Conservation (phyloP, 2,888 invertebrate genomes). For the Sesia apiformis region DNA sequence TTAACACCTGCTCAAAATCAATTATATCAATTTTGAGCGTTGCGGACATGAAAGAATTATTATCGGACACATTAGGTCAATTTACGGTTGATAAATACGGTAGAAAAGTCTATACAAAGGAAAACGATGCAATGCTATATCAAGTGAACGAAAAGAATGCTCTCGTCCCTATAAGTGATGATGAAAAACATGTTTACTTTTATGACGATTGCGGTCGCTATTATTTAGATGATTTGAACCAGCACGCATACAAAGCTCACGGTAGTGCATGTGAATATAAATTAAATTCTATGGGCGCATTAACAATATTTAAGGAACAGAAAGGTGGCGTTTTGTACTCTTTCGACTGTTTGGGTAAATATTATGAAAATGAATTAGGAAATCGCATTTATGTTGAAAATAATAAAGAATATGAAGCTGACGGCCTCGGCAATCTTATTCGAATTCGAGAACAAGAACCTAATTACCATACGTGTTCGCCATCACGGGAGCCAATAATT, state of each 20-base stretch:
- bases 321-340: slow-evolving; percentile 17
- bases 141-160: slow-evolving; percentile 22
- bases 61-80: slow-evolving; percentile 19
- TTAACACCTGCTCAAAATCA: slow-evolving; percentile 11
- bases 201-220: slow-evolving; percentile 31
- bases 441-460: slow-evolving; percentile 7
- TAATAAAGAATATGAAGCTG: slow-evolving; percentile 16
- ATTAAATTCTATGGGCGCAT: slow-evolving; percentile 12
- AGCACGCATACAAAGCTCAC: slow-evolving; percentile 21
- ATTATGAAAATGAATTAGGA: slow-evolving; percentile 16
- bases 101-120: slow-evolving; percentile 22
- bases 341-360: slow-evolving; percentile 26
- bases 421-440: slow-evolving; percentile 24
- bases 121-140: slow-evolving; percentile 13
- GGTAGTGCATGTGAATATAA: slow-evolving; percentile 22
- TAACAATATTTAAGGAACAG: slow-evolving; percentile 20
- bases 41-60: slow-evolving; percentile 19
- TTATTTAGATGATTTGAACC: slow-evolving; percentile 12
- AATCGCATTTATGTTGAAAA: slow-evolving; percentile 18
- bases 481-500: slow-evolving; percentile 10
- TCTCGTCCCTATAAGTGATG: slow-evolving; percentile 20
- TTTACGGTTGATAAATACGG: slow-evolving; percentile 24
- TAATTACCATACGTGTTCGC: slow-evolving; percentile 7
- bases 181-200: slow-evolving; percentile 21
- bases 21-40: slow-evolving; percentile 26